Base-by-base conservation (phyloP, 1,140 invertebrate genomes). In the Eriosoma lanigerum region DNA sequence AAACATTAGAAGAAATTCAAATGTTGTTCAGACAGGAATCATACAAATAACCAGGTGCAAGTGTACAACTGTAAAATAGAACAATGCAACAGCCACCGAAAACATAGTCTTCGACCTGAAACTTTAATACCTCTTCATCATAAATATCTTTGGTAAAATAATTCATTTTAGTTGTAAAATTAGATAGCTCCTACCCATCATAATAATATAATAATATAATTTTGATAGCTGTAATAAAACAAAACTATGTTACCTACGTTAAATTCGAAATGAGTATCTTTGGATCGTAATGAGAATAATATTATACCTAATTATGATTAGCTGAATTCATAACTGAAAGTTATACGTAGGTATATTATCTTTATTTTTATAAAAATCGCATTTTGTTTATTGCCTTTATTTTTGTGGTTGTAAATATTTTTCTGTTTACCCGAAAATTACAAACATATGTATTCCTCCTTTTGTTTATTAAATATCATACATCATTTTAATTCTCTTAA, bases 1-100 rank as follows among this genome's bases (percentile, higher is more conserved):
- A 92, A 84, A 91, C 92, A 1, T 90, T 92, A 78, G 93, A 95
- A 83, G 93, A 96, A 85, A 94, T 95, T 72, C 89, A 89, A 78
- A 89, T 91, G 26, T 88, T 92, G 87, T 93, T 93, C 85, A 89
- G 92, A 82, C 92, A 93, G 83, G 89, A 89, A 83, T 89, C 90
- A 8, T 91, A 91, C 82, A 87, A 90, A 82, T 91, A 87, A 89
- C 26, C 46, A 10, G 46, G 8, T 24, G 68, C 46, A 21, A n/a
- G 21, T 29, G 26, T 38, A 48, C 1, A 26, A 50, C 26, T 19
- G 21, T 44, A 66, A 44, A 21, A 38, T 44, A 44, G n/a, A 66
- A 66, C 21, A 66, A 44, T 38, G 44, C 62, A 13, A 29, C 17
- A 21, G 19, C 24, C 24, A 21, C 68, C 64, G 62, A 68, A 24